Conservation (phyloP, 2,113 vertebrate genomes). For the Blennius ocellaris region DNA sequence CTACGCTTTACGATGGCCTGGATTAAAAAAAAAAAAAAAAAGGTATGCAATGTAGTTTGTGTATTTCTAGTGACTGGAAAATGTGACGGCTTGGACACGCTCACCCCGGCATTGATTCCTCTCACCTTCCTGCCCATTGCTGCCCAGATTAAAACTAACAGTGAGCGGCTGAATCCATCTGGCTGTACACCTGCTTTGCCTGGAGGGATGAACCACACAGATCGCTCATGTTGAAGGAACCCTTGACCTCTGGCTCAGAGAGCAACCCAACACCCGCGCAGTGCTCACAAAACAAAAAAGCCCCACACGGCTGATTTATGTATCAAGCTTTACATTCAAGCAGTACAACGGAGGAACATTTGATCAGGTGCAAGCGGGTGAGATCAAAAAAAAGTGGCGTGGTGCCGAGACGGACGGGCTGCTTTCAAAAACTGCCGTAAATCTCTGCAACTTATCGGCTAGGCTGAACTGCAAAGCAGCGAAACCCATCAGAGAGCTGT, state of each 20-base stretch:
- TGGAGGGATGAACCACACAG: slow-evolving; percentile 49
- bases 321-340: slow-evolving; percentile 6
- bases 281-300: slow-evolving; percentile 7
- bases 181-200: slow-evolving; percentile 61
- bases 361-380: slow-evolving; percentile 8
- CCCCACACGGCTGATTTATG: not conserved
- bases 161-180: slow-evolving; percentile 63
- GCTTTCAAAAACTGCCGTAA: not conserved
- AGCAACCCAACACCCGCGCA: slow-evolving; percentile 4
- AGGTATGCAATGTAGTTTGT: too few species aligned
- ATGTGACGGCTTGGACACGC: not conserved
- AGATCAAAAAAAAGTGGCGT: not conserved
- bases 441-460: not conserved
- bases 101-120: not conserved
- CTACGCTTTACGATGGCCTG: too few species aligned
- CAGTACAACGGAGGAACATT: not conserved
- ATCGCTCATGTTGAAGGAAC: slow-evolving; percentile 5
- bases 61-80: too few species aligned
- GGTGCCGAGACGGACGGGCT: not conserved
- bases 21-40: too few species aligned
- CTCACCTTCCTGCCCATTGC: not conserved
- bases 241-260: slow-evolving; percentile 33
- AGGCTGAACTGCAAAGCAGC: too few species aligned
- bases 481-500: not conserved
- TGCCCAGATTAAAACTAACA: slow-evolving; percentile 24